Evolutionary conservation across 2,888 invertebrate species (phyloP), one percentile per base, ranked within the genome.

Genomic region (Cryptus viduatorius): DNA sequence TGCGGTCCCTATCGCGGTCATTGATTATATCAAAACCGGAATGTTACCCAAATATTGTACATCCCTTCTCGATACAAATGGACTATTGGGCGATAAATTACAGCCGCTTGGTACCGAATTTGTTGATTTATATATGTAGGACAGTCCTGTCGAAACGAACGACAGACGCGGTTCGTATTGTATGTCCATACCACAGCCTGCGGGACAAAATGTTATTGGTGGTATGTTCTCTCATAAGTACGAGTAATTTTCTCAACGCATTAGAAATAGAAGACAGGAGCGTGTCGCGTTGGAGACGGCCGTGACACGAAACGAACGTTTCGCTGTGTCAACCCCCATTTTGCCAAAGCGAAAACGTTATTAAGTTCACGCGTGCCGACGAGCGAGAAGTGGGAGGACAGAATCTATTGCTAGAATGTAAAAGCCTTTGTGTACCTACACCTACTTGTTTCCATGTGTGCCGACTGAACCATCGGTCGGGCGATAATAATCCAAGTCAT

Each of bases 401-500:
- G 64, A 64, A 56, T 24, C 48, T 16, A 42, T 42, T 29, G 53
- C 16, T 53, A 29, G 42, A 46, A 31, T 61, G 46, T 73, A 44
- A 42, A 44, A 50, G 65, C n/a, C 72, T 79, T 79, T 75, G 73
- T 71, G 31, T 46, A 24, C 2, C 24, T 24, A n/a, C 16, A 24
- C 29, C 53, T 8, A 1, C 10, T 16, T 29, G 16, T 16, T 16
- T 53, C 16, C 16, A 12, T 16, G 44, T 14, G 46, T 64, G 12
- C 37, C 16, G 31, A 64, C 31, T 56, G 71, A 65, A 59, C 64
- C 65, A 79, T 83, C 71, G 65, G 69, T 59, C 65, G 65, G 69
- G 75, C 71, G 83, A 79, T 83, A 76, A 67, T 67, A 76, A 83
- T 79, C 73, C 68, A 31, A 79, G 46, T 79, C 16, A 79, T 83